These are phyloP conservation scores for Portunus trituberculatus DNA, from an alignment of 1,140 invertebrate species.

Conservation along the genomic window DNA sequence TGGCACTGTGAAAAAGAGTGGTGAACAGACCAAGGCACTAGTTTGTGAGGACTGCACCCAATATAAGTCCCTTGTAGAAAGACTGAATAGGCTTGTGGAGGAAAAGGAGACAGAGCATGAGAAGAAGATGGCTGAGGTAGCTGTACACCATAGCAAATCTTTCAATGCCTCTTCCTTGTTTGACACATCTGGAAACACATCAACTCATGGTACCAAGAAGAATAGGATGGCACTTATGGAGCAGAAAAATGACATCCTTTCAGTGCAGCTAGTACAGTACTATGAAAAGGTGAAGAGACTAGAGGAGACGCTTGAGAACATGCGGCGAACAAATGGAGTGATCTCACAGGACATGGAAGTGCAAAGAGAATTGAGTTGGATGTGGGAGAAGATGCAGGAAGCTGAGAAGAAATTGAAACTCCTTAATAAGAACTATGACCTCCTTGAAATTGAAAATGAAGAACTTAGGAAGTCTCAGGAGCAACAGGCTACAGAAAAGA, in stretches of 20 bases:
- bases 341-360: conserved; percentile 27
- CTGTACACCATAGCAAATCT: not conserved
- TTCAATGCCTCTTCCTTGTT: not conserved
- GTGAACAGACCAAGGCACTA: too few relatives aligned
- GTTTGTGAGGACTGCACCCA: conserved; percentile 43
- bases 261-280: not conserved
- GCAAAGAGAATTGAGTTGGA: conserved; percentile 39
- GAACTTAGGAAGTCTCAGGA: conserved; percentile 28
- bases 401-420: conserved; percentile 50
- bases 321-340: conserved; percentile 32
- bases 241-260: conserved; percentile 16
- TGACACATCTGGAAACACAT: not conserved
- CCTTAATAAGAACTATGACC: conserved; percentile 44
- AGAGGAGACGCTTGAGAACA: not conserved
- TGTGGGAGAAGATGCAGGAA: conserved; percentile 60
- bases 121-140: not conserved
- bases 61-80: not conserved
- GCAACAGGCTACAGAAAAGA: not conserved
- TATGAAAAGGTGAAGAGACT: not conserved
- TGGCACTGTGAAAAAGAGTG: too few relatives aligned
- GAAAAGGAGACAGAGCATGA: conserved; percentile 32
- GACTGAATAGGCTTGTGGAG: not conserved
- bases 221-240: conserved; percentile 31
- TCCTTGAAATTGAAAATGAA: conserved; percentile 40
- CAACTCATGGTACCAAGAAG: not conserved